phyloP scores from a whole-genome alignment of 2,113 vertebrate genomes.

The Barnardius zonarius region DNA sequence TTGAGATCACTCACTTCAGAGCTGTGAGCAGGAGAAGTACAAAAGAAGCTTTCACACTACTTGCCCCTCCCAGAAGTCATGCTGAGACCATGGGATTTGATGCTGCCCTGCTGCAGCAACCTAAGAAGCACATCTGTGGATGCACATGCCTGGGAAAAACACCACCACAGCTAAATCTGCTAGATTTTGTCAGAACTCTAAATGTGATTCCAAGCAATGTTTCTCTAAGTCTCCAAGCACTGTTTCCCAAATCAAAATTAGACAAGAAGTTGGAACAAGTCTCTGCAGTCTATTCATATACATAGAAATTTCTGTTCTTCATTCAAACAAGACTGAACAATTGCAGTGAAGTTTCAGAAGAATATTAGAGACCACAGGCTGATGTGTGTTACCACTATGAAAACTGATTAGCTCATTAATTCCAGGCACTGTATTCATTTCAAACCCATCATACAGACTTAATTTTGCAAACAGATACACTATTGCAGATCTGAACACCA shows the following conservation, averaged over 20 bases:
- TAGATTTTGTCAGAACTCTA: not conserved
- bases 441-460: not conserved
- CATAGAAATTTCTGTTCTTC: not conserved
- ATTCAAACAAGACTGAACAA: not conserved
- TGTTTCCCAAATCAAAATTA: not conserved
- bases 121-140: not conserved
- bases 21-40: not conserved
- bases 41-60: not conserved
- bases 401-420: slow-evolving; percentile 7
- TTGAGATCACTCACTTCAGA: too few relatives aligned
- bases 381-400: not conserved
- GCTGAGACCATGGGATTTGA: not conserved
- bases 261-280: not conserved
- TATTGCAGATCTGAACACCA: not conserved
- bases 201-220: not conserved
- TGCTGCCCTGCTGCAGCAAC: not conserved
- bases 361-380: not conserved
- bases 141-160: not conserved
- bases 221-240: not conserved
- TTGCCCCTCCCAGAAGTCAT: not conserved
- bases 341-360: not conserved
- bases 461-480: not conserved
- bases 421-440: not conserved
- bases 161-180: not conserved
- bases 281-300: not conserved